These are phyloP conservation scores for Callopanchax toddi DNA, from an alignment of 2,113 vertebrate species.

Conservation along the genomic window DNA sequence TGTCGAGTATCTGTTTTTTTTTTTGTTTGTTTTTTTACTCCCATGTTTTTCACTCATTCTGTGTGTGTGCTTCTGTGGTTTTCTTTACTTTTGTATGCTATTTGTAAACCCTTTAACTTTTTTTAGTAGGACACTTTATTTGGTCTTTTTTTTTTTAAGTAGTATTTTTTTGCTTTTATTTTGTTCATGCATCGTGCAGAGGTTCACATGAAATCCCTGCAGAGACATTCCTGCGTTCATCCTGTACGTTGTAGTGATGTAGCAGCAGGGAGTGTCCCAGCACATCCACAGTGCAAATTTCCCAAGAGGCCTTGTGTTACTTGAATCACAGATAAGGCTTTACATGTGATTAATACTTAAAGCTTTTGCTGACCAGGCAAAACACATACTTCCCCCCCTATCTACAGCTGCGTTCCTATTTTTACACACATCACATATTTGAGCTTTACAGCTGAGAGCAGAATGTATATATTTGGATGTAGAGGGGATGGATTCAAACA, in stretches of 20 bases:
- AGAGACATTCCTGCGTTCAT: conserved; percentile 12
- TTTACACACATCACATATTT: not conserved
- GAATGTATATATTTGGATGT: conserved; percentile 6
- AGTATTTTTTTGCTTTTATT: conserved; percentile 12
- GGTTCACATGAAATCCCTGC: conserved; percentile 6
- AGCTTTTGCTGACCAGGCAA: conserved; percentile 24
- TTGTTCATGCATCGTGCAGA: conserved; percentile 3
- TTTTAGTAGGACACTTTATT: too few relatives aligned
- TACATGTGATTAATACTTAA: conserved; percentile 49
- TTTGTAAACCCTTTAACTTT: too few relatives aligned
- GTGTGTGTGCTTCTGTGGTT: not conserved
- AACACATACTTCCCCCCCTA: conserved; percentile 5
- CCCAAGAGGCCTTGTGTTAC: conserved; percentile 36
- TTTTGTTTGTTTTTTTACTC: not conserved
- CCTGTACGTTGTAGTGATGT: conserved; percentile 21
- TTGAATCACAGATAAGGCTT: conserved; percentile 50
- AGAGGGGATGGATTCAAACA: not conserved
- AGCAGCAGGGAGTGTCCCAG: conserved; percentile 24
- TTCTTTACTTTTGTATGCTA: not conserved
- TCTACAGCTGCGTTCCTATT: conserved; percentile 18
- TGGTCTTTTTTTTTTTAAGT: conserved; percentile 12
- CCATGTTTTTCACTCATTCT: not conserved
- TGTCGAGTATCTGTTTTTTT: not conserved
- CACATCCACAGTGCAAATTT: conserved; percentile 35
- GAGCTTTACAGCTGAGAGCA: not conserved